phyloP scores from a whole-genome alignment of 2,797 vertebrate genomes.

The Alosa sapidissima region DNA sequence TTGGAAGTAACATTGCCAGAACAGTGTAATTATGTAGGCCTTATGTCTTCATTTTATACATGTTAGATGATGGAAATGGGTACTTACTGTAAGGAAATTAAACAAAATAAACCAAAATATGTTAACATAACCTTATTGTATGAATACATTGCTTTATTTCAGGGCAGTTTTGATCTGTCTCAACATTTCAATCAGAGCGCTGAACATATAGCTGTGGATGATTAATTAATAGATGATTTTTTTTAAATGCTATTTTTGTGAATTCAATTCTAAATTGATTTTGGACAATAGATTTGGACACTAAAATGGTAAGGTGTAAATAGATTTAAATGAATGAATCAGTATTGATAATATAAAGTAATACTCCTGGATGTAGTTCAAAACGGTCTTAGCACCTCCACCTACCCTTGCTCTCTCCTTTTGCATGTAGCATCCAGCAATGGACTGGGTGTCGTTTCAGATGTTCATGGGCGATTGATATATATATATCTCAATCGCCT shows the following conservation, averaged over 20 bases:
- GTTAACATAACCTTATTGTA: slow-evolving; percentile 45
- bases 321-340: no score
- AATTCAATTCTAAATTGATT: background rate
- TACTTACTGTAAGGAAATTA: slow-evolving; percentile 56
- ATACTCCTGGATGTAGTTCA: no score
- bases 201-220: background rate
- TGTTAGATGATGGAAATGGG: slow-evolving; percentile 49
- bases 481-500: no score
- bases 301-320: background rate
- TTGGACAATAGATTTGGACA: background rate
- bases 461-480: no score
- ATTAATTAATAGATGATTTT: background rate
- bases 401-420: no score
- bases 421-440: no score
- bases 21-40: slow-evolving; percentile 41
- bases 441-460: no score
- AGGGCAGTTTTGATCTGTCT: background rate
- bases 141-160: background rate
- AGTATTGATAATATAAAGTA: no score
- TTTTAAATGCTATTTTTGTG: background rate
- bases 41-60: slow-evolving; percentile 46
- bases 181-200: background rate
- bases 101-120: slow-evolving; percentile 60
- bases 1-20: slow-evolving; percentile 39
- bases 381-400: no score